Evolutionary conservation across 2,888 invertebrate species (phyloP).

Genomic region (Folsomia manolachei): DNA sequence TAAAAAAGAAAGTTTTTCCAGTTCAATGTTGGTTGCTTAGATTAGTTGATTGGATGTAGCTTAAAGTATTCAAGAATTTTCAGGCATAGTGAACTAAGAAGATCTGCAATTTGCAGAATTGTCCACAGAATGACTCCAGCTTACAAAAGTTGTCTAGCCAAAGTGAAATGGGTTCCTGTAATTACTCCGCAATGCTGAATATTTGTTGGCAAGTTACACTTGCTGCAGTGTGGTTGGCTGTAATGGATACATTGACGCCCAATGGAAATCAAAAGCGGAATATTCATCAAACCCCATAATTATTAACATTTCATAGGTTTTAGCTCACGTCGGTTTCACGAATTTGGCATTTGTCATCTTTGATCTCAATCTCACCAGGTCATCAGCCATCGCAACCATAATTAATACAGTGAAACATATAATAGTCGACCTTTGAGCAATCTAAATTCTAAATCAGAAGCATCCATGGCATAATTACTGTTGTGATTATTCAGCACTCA

Average conservation of each 20-base stretch:
- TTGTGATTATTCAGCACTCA: background rate
- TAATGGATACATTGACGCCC: too few species aligned
- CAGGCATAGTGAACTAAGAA: background rate
- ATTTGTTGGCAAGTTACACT: background rate
- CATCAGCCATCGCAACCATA: background rate
- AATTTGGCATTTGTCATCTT: background rate
- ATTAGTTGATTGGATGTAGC: background rate
- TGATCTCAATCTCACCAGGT: background rate
- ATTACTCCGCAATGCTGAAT: background rate
- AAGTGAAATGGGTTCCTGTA: background rate
- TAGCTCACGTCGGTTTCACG: background rate
- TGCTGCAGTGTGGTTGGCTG: background rate
- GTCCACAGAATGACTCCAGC: too few species aligned
- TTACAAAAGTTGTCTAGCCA: background rate
- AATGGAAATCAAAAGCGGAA: too few species aligned
- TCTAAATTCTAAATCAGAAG: background rate
- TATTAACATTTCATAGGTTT: background rate
- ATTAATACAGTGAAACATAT: background rate
- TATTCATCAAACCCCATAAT: background rate
- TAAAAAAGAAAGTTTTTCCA: background rate
- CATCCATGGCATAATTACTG: background rate
- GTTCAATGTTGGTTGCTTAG: background rate
- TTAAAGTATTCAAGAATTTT: background rate
- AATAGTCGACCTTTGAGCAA: background rate
- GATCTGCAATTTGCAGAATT: background rate